A percentile compares a stretch with the other conserved stretches of the same genome.
phyloP scores from a whole-genome alignment of 2,113 vertebrate genomes.

The Sceloporus undulatus region DNA sequence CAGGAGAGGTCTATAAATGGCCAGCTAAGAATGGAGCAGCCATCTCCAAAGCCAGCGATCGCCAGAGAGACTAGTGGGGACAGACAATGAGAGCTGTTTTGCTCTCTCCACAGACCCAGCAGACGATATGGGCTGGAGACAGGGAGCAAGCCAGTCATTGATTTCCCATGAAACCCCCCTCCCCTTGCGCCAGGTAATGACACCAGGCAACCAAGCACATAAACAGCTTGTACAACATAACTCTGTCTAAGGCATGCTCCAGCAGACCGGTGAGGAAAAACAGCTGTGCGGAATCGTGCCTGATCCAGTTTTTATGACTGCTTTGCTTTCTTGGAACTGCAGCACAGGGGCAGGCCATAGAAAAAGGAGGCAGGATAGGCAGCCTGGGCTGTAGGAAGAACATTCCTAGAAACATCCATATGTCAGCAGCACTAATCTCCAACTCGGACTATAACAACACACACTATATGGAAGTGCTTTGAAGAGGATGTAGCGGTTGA shows the following conservation, averaged over 20 bases:
- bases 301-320: not conserved
- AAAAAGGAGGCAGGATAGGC: not conserved
- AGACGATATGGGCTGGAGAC: not conserved
- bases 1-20: not conserved
- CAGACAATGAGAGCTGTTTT: not conserved
- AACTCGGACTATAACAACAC: not conserved
- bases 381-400: not conserved
- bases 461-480: not conserved
- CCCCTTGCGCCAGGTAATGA: too few species aligned
- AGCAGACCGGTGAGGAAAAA: slow-evolving; percentile 18
- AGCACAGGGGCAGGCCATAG: not conserved
- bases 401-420: not conserved
- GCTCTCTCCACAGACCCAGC: not conserved
- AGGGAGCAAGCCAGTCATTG: not conserved
- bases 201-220: not conserved
- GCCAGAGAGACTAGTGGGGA: not conserved
- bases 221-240: not conserved
- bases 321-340: not conserved
- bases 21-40: too few species aligned
- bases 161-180: not conserved
- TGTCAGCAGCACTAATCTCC: not conserved
- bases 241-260: not conserved
- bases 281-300: slow-evolving; percentile 40
- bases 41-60: not conserved
- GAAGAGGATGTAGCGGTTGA: not conserved